These are phyloP conservation scores for Rambutsinella grinnellia DNA, from an alignment of 2,888 invertebrate species.

Conservation along the genomic window DNA sequence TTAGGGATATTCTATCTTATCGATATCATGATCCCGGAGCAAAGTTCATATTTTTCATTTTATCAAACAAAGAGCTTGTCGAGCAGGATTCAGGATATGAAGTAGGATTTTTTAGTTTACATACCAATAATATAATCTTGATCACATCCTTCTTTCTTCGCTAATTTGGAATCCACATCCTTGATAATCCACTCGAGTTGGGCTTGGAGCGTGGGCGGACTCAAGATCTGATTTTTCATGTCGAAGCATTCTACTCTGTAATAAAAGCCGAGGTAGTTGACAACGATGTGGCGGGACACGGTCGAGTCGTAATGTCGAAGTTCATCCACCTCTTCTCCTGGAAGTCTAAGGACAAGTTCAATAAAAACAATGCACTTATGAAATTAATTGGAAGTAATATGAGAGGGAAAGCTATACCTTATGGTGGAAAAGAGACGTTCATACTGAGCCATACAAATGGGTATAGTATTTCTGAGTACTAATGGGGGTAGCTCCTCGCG, in stretches of 20 bases:
- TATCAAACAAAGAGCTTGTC: no score
- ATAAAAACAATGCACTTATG: not conserved
- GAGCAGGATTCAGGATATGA: no score
- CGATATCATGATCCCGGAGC: no score
- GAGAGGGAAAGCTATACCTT: no score
- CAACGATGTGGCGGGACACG: constrained; percentile 70
- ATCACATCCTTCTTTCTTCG: constrained; percentile 7
- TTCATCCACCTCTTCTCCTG: constrained; percentile 70
- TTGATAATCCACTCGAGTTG: constrained; percentile 70
- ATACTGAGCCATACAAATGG: constrained; percentile 72
- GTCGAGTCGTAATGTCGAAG: constrained; percentile 69
- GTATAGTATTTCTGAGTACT: constrained; percentile 70
- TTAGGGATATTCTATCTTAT: no score
- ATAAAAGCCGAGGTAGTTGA: constrained; percentile 69
- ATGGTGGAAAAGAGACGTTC: constrained; percentile 70
- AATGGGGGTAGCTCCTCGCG: constrained; percentile 71
- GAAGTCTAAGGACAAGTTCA: constrained; percentile 67
- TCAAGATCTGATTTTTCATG: constrained; percentile 68
- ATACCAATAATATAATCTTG: constrained; percentile 25
- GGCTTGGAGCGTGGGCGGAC: constrained; percentile 69
- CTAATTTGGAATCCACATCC: constrained; percentile 68
- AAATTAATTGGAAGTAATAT: not conserved
- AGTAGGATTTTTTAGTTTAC: no score
- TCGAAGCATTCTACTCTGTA: constrained; percentile 70
- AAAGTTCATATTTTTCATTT: no score